Conservation (phyloP, 2,113 vertebrate genomes). For the Struthidea cinerea region DNA sequence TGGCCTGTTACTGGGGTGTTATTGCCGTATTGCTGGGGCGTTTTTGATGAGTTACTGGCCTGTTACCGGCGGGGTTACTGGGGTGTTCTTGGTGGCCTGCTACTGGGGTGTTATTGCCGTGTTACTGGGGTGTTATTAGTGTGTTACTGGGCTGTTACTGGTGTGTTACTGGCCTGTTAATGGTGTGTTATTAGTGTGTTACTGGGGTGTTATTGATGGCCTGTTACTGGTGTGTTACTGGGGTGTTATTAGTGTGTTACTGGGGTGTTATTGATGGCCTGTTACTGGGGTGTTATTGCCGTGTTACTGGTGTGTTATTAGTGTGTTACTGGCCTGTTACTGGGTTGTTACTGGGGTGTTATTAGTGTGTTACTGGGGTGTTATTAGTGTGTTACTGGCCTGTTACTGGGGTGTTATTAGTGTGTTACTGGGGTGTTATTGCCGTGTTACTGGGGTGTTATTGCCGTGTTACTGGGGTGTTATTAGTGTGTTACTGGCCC, state of each 20-base stretch:
- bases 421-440: not conserved
- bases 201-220: no score
- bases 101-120: not conserved
- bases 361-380: not conserved
- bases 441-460: not conserved
- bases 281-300: no score
- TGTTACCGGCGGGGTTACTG: no score
- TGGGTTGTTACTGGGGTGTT: rapidly evolving
- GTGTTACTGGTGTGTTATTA: rapidly evolving
- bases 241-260: no score
- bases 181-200: not conserved
- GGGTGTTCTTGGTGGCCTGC: not conserved
- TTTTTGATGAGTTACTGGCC: not conserved
- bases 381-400: rapidly evolving
- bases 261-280: no score
- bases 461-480: rapidly evolving
- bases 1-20: no score
- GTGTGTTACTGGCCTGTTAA: rapidly evolving
- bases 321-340: rapidly evolving
- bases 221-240: no score
- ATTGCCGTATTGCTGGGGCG: not conserved
- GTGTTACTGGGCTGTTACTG: no score
- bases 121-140: not conserved
- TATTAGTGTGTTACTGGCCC: rapidly evolving
- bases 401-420: rapidly evolving